A percentile compares a stretch with the other conserved stretches of the same genome.
These are phyloP conservation scores for Flexamia atlantica DNA, from an alignment of 2,888 invertebrate species.

Conservation along the genomic window DNA sequence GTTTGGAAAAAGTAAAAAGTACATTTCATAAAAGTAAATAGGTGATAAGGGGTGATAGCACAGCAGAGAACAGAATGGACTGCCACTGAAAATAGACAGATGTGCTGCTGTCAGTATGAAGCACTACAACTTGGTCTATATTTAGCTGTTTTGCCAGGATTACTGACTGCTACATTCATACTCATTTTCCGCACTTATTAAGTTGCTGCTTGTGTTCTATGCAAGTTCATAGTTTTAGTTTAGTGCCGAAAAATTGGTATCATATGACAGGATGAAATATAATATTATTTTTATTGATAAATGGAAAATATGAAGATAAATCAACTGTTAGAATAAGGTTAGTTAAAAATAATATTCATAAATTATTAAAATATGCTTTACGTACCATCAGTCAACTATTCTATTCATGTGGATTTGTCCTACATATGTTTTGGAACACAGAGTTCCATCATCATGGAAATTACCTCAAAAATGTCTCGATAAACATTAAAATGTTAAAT, in stretches of 20 bases:
- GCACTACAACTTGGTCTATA: constrained; percentile 47
- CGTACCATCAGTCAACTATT: background rate
- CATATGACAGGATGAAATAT: too few relatives aligned
- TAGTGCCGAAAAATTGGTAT: background rate
- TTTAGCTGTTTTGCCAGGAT: constrained; percentile 37
- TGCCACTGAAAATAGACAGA: constrained; percentile 26
- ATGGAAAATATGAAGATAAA: too few relatives aligned
- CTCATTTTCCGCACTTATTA: background rate
- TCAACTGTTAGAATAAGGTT: too few relatives aligned
- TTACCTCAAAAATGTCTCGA: too few relatives aligned
- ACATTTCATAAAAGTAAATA: background rate
- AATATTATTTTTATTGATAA: too few relatives aligned
- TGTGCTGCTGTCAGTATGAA: constrained; percentile 28
- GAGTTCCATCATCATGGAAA: too few relatives aligned
- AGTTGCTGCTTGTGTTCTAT: too few relatives aligned
- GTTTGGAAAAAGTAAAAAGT: background rate
- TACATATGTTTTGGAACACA: too few relatives aligned
- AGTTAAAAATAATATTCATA: background rate
- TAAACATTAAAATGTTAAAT: too few relatives aligned
- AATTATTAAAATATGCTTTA: background rate
- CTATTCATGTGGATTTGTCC: too few relatives aligned
- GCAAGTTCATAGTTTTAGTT: too few relatives aligned
- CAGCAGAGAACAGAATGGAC: background rate
- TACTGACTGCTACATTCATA: background rate
- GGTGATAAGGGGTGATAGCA: constrained; percentile 24